Base-by-base conservation (phyloP, 2,888 invertebrate genomes). In the Digitonthophagus gazella region DNA sequence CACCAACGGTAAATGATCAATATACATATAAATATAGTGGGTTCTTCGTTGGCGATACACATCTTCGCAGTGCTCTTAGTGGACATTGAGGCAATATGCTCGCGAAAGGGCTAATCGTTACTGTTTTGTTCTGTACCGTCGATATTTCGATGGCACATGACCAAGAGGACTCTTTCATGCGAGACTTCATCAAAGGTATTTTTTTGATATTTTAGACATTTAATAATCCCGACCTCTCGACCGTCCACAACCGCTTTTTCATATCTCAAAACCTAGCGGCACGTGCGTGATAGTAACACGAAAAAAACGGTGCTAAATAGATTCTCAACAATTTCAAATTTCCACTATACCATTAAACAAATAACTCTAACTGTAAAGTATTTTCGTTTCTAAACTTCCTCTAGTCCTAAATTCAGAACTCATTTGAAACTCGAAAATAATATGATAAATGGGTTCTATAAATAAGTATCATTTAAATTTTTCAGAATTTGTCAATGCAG, bases 111-210 rank as follows among this genome's bases (percentile, higher is more conserved):
- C 71, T 65, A 66, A 58, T 67, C 69, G 71, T 74, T 66, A 68
- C 74, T 67, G 71, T 78, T 71, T 74, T 78, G 74, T 70, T 79
- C 67, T 76, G 78, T 73, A 76, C 78, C 71, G 73, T 75, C 76
- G 76, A 72, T 58, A 67, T 78, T 71, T 71, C 75, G 69, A 76
- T 76, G 75, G 80, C 79, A 73, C 74, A 75, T 71, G 80, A 83
- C 72, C 86, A 91, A 84, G 92, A 92, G 80, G 93, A 93, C 76
- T 93, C 93, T 65, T 86, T 93, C 79, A 91, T 93, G 72, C 91
- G 92, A 78, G 92, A 92, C 78, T 91, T 93, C 82, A 85, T 94
- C 68, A 92, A 93, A 83, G 93, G 93, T 93, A 85, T 84, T 84
- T 76, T 66, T 57, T 28, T 44, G 3, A 44, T 44, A 44, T 44